These are phyloP conservation scores for Melieria crassipennis DNA, from an alignment of 2,888 invertebrate genomes.

Conservation along the genomic window DNA sequence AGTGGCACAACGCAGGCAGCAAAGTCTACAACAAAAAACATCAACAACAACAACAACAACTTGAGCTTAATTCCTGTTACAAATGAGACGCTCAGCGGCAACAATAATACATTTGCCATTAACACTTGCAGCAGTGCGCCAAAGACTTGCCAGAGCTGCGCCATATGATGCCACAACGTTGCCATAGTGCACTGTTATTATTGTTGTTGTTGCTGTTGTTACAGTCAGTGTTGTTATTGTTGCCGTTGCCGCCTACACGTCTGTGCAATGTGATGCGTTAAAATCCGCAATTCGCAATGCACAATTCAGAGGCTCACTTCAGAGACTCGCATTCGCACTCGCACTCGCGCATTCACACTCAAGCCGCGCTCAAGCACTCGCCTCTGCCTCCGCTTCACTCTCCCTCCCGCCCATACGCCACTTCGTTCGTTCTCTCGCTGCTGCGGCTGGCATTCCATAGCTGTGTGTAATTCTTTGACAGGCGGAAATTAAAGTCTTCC, in stretches of 20 bases:
- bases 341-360: slow-evolving; percentile 8
- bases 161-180: too few species aligned
- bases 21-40: too few species aligned
- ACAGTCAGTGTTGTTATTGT: not conserved
- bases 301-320: too few species aligned
- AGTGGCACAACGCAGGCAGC: too few species aligned
- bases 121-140: too few species aligned
- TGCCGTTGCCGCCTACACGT: slow-evolving; percentile 2
- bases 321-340: slow-evolving; percentile 22
- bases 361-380: not conserved
- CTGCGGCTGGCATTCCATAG: slow-evolving; percentile 3
- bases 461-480: slow-evolving; percentile 45
- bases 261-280: slow-evolving; percentile 28
- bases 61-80: too few species aligned
- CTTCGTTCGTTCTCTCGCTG: not conserved
- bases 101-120: too few species aligned
- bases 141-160: too few species aligned
- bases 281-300: slow-evolving; percentile 33
- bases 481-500: slow-evolving; percentile 51
- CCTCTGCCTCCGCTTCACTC: not conserved
- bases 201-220: too few species aligned
- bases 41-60: too few species aligned
- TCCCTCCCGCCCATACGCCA: not conserved
- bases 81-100: too few species aligned
- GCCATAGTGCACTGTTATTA: too few species aligned